Conservation (phyloP, 2,888 invertebrate genomes). For the Thera britannica region DNA sequence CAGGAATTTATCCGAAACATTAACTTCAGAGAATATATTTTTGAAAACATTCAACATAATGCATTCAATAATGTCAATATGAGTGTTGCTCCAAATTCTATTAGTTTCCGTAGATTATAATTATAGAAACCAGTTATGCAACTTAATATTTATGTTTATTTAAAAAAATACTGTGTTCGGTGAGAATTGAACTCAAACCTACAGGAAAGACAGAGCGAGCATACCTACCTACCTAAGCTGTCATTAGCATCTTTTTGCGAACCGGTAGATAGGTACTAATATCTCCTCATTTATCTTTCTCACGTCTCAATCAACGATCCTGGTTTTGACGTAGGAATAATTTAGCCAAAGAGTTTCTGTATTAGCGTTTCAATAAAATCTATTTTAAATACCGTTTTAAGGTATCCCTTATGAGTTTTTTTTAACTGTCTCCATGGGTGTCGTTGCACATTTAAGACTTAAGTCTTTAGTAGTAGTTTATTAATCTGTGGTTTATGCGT, state of each 20-base stretch:
- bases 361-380: conserved; percentile 20
- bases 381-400: conserved; percentile 15
- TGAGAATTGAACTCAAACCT: no score
- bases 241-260: not conserved
- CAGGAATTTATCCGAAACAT: no score
- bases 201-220: no score
- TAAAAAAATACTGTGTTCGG: no score
- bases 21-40: no score
- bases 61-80: no score
- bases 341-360: conserved; percentile 13
- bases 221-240: not conserved
- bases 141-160: no score
- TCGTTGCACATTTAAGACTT: not conserved
- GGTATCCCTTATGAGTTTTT: conserved; percentile 13
- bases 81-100: no score
- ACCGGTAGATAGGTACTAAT: not conserved
- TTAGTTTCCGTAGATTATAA: no score
- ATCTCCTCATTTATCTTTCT: conserved; percentile 1
- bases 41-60: no score
- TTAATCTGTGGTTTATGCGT: conserved; percentile 20
- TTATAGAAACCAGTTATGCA: no score
- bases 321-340: not conserved
- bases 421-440: not conserved
- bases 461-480: not conserved
- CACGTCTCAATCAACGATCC: conserved; percentile 9